These are phyloP conservation scores for Salticus scenicus DNA, from an alignment of 2,888 invertebrate genomes.

Conservation along the genomic window DNA sequence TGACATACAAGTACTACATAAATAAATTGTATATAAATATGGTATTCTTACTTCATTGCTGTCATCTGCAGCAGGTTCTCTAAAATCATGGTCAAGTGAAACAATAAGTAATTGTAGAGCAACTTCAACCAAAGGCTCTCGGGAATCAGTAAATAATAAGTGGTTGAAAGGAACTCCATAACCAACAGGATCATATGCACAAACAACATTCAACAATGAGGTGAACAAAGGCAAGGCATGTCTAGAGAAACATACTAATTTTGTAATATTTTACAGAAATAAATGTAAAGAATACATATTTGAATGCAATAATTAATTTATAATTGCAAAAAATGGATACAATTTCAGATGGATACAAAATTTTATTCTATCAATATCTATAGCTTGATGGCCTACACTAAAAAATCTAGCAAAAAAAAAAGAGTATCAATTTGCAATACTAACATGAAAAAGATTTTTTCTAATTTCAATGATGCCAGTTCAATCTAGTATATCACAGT, in stretches of 20 bases:
- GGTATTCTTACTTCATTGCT: constrained; percentile 78
- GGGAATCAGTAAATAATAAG: constrained; percentile 91
- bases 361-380: too few relatives aligned
- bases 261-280: too few relatives aligned
- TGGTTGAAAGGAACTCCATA: constrained; percentile 98
- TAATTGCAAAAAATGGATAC: neutral
- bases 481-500: too few relatives aligned
- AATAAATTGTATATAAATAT: too few relatives aligned
- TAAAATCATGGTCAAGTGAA: constrained; percentile 93
- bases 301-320: neutral
- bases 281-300: neutral
- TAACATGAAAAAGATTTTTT: too few relatives aligned
- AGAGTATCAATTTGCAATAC: too few relatives aligned
- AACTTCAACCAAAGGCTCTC: constrained; percentile 95
- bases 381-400: too few relatives aligned
- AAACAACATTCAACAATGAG: constrained; percentile 95
- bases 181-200: constrained; percentile 98
- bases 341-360: too few relatives aligned
- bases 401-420: too few relatives aligned
- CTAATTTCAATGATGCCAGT: too few relatives aligned
- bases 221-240: constrained; percentile 99
- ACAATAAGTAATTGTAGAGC: constrained; percentile 95
- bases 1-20: too few relatives aligned
- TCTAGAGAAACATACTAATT: constrained; percentile 75
- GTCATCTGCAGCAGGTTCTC: constrained; percentile 79